Percentiles rank a stretch among this genome's conserved stretches.
Conservation (phyloP, 2,113 vertebrate genomes). For the Campylomormyrus numenius region DNA sequence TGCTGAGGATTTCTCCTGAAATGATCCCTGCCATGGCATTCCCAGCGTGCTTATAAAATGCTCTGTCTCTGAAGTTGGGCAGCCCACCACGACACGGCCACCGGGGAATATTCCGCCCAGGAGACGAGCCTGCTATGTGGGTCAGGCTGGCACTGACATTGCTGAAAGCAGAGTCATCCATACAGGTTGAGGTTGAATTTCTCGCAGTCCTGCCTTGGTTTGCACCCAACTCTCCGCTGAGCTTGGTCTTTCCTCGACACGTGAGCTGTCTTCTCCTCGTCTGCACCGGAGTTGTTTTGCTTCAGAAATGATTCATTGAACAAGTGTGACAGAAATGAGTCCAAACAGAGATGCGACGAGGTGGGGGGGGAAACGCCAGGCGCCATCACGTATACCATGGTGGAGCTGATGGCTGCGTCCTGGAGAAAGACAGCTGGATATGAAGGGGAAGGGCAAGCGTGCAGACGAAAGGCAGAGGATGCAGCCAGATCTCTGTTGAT, state of each 20-base stretch:
- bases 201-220: too few species aligned
- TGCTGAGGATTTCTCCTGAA: not conserved
- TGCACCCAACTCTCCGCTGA: not conserved
- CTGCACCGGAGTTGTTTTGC: not conserved
- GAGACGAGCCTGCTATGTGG: not conserved
- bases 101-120: not conserved
- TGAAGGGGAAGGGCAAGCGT: not conserved
- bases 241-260: not conserved
- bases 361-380: not conserved
- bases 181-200: not conserved
- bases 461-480: not conserved
- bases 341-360: not conserved
- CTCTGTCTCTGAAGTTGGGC: not conserved
- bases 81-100: not conserved
- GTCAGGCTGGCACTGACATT: not conserved
- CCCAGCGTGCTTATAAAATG: not conserved
- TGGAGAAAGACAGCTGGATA: not conserved
- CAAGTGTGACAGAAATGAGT: not conserved
- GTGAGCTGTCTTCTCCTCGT: not conserved
- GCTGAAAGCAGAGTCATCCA: not conserved
- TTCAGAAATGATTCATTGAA: not conserved
- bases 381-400: not conserved
- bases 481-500: not conserved
- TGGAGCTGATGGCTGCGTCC: not conserved
- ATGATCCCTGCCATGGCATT: not conserved